Conservation (phyloP, 2,797 vertebrate genomes). For the Eleutherodactylus coqui region DNA sequence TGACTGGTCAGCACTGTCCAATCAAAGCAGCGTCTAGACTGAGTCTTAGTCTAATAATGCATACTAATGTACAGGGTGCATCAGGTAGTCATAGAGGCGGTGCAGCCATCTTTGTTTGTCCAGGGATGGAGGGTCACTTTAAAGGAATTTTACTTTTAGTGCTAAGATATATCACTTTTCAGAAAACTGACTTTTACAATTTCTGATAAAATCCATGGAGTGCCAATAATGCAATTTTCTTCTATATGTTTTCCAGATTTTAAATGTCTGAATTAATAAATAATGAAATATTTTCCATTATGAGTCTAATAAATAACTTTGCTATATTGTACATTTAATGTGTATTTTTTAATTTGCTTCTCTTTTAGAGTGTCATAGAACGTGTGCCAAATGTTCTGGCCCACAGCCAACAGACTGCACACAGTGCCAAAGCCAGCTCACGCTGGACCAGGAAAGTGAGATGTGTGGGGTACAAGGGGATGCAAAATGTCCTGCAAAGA, state of each 20-base stretch:
- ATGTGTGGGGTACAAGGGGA: constrained; percentile 77
- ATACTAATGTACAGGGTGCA: too few species aligned
- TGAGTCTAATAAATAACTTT: background rate
- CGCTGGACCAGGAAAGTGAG: constrained; percentile 77
- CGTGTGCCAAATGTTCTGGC: constrained; percentile 76
- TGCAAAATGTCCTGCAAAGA: constrained; percentile 74
- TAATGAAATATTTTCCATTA: background rate
- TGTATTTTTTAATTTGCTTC: background rate
- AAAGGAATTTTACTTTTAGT: background rate
- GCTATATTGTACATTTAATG: too few species aligned
- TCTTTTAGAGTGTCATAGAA: constrained; percentile 80
- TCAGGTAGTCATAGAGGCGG: too few species aligned
- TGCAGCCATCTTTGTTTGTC: too few species aligned
- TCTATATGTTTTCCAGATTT: background rate
- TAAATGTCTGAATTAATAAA: background rate
- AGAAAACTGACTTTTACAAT: background rate
- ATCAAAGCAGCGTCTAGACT: too few species aligned
- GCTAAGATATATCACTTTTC: background rate
- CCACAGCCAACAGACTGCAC: constrained; percentile 77
- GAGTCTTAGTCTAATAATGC: too few species aligned
- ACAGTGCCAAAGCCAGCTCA: constrained; percentile 77
- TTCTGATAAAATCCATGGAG: background rate
- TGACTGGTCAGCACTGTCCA: too few species aligned
- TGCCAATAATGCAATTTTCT: too few species aligned
- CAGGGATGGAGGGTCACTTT: too few species aligned